Evolutionary conservation across 2,113 vertebrate species (phyloP).

Genomic region (Vireo altiloquus): DNA sequence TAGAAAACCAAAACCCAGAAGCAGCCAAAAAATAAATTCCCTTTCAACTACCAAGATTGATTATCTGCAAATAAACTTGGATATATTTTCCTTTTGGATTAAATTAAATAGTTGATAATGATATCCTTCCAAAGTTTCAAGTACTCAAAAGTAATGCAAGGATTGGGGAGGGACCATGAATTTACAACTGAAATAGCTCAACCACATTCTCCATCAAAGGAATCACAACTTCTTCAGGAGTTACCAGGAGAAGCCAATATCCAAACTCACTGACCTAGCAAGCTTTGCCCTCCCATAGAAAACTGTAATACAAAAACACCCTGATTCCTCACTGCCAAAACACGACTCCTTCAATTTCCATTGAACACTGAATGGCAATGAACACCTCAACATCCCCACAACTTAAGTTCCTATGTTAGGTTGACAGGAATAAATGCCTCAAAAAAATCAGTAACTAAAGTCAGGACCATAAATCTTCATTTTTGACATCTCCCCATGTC

Average conservation of each 20-base stretch:
- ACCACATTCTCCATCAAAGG: not conserved
- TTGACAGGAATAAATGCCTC: not conserved
- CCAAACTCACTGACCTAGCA: not conserved
- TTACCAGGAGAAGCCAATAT: not conserved
- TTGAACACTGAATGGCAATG: rapidly evolving
- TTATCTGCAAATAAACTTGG: not conserved
- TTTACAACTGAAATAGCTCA: not conserved
- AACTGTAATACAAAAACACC: not conserved
- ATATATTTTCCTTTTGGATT: not conserved
- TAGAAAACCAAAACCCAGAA: not conserved
- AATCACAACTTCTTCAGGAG: not conserved
- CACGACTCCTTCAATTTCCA: not conserved
- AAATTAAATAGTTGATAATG: not conserved
- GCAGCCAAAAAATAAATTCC: not conserved
- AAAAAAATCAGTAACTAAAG: not conserved
- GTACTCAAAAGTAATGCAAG: not conserved
- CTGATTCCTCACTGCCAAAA: not conserved
- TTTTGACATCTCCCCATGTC: not conserved
- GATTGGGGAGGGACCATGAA: not conserved
- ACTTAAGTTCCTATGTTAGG: not conserved
- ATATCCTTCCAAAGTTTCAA: not conserved
- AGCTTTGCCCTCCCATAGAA: not conserved
- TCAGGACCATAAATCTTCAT: not conserved
- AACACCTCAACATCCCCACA: not conserved
- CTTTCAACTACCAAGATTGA: not conserved